Percentiles rank a stretch among this genome's conserved stretches.
These are phyloP conservation scores for Hirtodrosophila duncani DNA, from an alignment of 2,888 invertebrate species.

Conservation along the genomic window DNA sequence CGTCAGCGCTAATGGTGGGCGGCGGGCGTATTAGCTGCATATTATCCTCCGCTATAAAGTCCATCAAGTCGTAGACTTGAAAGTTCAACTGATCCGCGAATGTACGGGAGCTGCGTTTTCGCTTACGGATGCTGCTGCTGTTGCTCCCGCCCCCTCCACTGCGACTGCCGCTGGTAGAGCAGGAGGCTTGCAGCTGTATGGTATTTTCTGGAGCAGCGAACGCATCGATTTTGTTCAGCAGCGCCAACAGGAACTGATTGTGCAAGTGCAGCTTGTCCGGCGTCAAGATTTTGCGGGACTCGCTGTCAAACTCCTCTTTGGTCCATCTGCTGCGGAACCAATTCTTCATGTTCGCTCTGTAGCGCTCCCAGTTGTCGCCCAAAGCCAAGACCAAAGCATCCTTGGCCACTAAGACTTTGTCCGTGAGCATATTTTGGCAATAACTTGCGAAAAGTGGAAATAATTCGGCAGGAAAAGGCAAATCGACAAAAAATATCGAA, in stretches of 20 bases:
- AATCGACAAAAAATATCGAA: no score
- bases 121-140: slow-evolving; percentile 76
- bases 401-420: slow-evolving; percentile 71
- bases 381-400: slow-evolving; percentile 78
- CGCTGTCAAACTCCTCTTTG: slow-evolving; percentile 90
- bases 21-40: slow-evolving; percentile 70
- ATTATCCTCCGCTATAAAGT: slow-evolving; percentile 80
- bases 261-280: slow-evolving; percentile 88
- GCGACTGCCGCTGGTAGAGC: slow-evolving; percentile 13
- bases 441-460: no score
- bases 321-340: slow-evolving; percentile 88
- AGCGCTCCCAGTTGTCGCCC: slow-evolving; percentile 84
- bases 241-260: slow-evolving; percentile 89
- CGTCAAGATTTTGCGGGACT: slow-evolving; percentile 86
- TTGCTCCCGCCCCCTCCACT: slow-evolving; percentile 32
- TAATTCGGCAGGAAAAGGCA: no score
- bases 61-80: slow-evolving; percentile 81
- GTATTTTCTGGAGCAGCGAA: slow-evolving; percentile 50
- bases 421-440: slow-evolving; percentile 62
- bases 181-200: slow-evolving; percentile 20
- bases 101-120: slow-evolving; percentile 79
- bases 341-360: slow-evolving; percentile 85
- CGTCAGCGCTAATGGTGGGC: slow-evolving; percentile 49
- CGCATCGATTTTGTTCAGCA: slow-evolving; percentile 85
- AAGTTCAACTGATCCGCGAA: slow-evolving; percentile 82